Base-by-base conservation (phyloP, 2,797 vertebrate species). In the Mus minutoides region DNA sequence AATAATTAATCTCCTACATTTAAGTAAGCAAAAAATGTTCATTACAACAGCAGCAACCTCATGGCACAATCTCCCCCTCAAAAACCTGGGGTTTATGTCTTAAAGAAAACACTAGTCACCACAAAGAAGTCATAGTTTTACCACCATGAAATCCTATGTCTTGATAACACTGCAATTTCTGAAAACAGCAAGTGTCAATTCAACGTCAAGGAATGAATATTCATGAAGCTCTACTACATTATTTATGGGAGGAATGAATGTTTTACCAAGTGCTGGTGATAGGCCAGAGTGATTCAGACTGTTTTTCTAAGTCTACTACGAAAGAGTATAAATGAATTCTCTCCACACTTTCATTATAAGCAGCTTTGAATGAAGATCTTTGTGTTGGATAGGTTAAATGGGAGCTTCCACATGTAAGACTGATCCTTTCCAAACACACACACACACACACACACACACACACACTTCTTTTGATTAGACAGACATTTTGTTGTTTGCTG, bases 21-120 rank as follows among this genome's bases (percentile, higher is more conserved):
- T 92, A 40, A 69, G 14, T 94, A 94, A 79, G 19, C 17, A 78
- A 95, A 94, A 85, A 26, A 92, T 88, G 54, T 62, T 92, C 16
- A 37, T 67, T 88, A 75, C 3, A 58, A 90, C 7, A 76, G n/a
- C 64, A 79, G 54, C 49, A 93, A 95, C 91, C n/a, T 93, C 21
- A 34, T 17, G 14, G 6, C 7, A 24, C 24, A 60, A 6, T 7
- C 31, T 91, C 11, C 3, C 37, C n/a, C 40, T 86, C 40, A 91
- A 71, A 91, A 37, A 13, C 4, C 16, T 43, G 7, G 13, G 3
- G 43, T 87, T 77, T n/a, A 31, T n/a, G 10, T 91, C 75, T 82
- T 52, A 31, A 40, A 88, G 71, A 88, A 90, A 92, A 76, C 0
- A 22, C 16, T 40, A 34, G 14, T n/a, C 21, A 80, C 12, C 1